phyloP scores from a whole-genome alignment of 2,888 invertebrate species.

The Eueremaeus valkanovi region DNA sequence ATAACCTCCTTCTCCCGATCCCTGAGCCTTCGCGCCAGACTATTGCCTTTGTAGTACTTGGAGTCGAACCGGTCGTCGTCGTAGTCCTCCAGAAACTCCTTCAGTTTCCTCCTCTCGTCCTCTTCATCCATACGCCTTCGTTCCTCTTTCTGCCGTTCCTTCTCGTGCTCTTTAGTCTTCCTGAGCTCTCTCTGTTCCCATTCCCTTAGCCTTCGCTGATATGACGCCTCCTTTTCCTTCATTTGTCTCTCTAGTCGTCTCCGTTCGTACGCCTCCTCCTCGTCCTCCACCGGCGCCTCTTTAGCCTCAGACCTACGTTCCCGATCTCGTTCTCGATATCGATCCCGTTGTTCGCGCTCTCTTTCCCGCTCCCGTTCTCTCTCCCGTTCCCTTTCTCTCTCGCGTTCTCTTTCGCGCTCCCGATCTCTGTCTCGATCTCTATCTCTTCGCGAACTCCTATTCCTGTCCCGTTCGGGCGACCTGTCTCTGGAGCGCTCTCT shows the following conservation, averaged over 20 bases:
- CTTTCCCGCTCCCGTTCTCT: constrained; percentile 44
- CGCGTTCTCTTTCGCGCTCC: constrained; percentile 40
- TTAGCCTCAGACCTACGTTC: constrained; percentile 48
- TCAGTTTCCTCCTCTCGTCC: constrained; percentile 85
- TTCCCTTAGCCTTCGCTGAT: constrained; percentile 64
- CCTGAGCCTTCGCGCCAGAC: constrained; percentile 80
- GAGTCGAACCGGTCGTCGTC: constrained; percentile 82
- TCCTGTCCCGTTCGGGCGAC: neutral
- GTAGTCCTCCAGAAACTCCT: constrained; percentile 98
- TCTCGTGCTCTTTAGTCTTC: constrained; percentile 83
- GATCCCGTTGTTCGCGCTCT: constrained; percentile 27
- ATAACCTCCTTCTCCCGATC: constrained; percentile 92
- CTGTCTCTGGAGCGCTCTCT: constrained; percentile 29
- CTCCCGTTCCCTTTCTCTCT: constrained; percentile 35
- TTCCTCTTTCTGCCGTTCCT: constrained; percentile 77
- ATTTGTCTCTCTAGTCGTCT: constrained; percentile 85
- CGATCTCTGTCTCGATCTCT: constrained; percentile 44
- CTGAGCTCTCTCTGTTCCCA: constrained; percentile 89
- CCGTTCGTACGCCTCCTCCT: constrained; percentile 81
- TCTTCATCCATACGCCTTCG: constrained; percentile 77
- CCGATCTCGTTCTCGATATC: constrained; percentile 46
- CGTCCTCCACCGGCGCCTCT: constrained; percentile 36
- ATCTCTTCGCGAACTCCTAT: constrained; percentile 42
- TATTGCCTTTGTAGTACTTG: constrained; percentile 63
- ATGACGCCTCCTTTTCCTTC: constrained; percentile 91